A percentile compares a stretch with the other conserved stretches of the same genome.
Evolutionary conservation across 2,888 invertebrate genomes (phyloP).

Genomic region (Ormyrus nitidulus): DNA sequence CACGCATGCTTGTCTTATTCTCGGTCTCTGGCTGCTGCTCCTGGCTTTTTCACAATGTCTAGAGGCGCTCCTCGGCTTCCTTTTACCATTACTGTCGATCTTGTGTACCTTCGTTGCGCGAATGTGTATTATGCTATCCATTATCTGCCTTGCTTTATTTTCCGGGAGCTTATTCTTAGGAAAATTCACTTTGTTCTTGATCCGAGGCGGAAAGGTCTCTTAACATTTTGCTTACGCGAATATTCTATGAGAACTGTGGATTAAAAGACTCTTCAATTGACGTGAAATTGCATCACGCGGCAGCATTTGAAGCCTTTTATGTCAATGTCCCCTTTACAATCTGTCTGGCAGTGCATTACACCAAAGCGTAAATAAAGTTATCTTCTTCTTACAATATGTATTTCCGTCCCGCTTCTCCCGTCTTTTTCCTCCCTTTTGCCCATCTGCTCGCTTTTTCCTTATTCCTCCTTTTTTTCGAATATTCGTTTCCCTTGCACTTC

Average conservation of each 20-base stretch:
- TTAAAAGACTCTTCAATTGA: no score
- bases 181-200: neutral
- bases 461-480: constrained; percentile 43
- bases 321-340: constrained; percentile 45
- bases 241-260: neutral
- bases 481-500: constrained; percentile 48
- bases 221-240: neutral
- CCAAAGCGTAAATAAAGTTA: constrained; percentile 55
- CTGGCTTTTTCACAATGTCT: constrained; percentile 22
- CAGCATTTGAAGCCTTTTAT: neutral
- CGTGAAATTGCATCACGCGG: neutral
- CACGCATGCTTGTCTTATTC: constrained; percentile 48
- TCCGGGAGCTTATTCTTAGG: neutral
- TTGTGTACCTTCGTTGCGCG: constrained; percentile 11
- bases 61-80: neutral
- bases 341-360: constrained; percentile 43
- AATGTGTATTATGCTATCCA: neutral
- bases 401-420: constrained; percentile 40
- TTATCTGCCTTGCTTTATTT: neutral
- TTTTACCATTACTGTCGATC: constrained; percentile 29
- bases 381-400: constrained; percentile 54
- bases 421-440: constrained; percentile 17
- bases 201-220: neutral
- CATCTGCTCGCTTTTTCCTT: constrained; percentile 29
- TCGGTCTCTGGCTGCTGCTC: constrained; percentile 15